Evolutionary conservation across 2,113 vertebrate species (phyloP).

Genomic region (Notiomystis cincta): DNA sequence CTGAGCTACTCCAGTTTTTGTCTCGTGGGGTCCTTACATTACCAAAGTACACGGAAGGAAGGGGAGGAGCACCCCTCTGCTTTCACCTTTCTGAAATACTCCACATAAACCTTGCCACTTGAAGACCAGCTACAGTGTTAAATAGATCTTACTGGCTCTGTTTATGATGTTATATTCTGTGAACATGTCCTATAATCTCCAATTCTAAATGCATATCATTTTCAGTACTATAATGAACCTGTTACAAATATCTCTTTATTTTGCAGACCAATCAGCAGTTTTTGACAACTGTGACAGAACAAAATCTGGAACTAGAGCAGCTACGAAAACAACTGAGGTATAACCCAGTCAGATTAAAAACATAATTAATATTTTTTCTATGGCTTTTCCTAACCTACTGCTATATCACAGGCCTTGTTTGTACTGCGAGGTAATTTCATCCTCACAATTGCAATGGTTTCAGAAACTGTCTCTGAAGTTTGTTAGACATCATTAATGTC

Average conservation of each 20-base stretch:
- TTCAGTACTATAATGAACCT: neutral
- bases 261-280: slow-evolving; percentile 87
- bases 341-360: neutral
- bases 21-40: neutral
- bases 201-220: neutral
- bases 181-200: neutral
- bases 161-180: neutral
- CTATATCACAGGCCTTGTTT: neutral
- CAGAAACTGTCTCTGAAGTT: neutral
- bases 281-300: slow-evolving; percentile 82
- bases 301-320: slow-evolving; percentile 81
- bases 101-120: neutral
- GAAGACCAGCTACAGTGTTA: neutral
- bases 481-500: neutral
- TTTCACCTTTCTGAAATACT: neutral
- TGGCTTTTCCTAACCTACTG: neutral
- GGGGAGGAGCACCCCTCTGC: neutral
- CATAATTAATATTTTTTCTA: neutral
- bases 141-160: neutral
- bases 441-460: neutral
- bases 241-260: neutral
- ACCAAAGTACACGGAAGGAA: neutral
- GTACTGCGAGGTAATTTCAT: neutral
- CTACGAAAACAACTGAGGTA: slow-evolving; percentile 86
- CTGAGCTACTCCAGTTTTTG: neutral